Evolutionary conservation across 1,140 invertebrate species (phyloP), one percentile per base, ranked within the genome.

Genomic region (Coboldia fuscipes): DNA sequence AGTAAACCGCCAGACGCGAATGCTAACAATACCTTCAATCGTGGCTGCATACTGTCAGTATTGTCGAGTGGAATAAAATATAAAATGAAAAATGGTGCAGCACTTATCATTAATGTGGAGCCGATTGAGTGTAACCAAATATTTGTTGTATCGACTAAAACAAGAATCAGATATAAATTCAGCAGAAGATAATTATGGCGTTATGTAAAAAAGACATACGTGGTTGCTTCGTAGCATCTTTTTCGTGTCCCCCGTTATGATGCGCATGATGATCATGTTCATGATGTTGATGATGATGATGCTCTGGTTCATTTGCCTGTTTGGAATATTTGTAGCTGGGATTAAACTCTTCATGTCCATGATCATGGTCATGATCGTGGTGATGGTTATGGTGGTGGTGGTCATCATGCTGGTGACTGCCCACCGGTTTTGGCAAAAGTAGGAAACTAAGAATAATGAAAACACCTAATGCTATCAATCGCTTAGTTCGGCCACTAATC

Each of bases 1-100:
- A 97, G 57, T 13, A 97, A 62, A 33, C 88, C 85, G 9, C 92
- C 92, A 7, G 94, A 89, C 6, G 90, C 90, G 60, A 97, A 97
- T 48, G 86, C 90, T 22, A 97, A 58, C 33, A 96, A 59, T 7
- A 79, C 60, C 48, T 75, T 76, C 12, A 86, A 55, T 16, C 89
- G 56, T 1, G 81, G 75, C 50, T 89, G 69, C 45, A 78, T 74
- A 47, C 85, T 74, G 31, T 73, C 70, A 21, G 71, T 76, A 42
- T 89, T 88, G 46, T 90, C 77, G 31, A 97, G 60, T 1, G 92
- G 93, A 43, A 98, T 85, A 35, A 93, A 72, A 46, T 93, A 84
- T 2, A 99, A 63, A 37, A 98, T 79, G 14, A 97, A 61, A 49
- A 92, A 90, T 2, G 94, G 94, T 10, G 86, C 86, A 30, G 81